Percentiles rank a stretch among this genome's conserved stretches.
Evolutionary conservation across 1,140 invertebrate genomes (phyloP).

Genomic region (Chelonus insularis): DNA sequence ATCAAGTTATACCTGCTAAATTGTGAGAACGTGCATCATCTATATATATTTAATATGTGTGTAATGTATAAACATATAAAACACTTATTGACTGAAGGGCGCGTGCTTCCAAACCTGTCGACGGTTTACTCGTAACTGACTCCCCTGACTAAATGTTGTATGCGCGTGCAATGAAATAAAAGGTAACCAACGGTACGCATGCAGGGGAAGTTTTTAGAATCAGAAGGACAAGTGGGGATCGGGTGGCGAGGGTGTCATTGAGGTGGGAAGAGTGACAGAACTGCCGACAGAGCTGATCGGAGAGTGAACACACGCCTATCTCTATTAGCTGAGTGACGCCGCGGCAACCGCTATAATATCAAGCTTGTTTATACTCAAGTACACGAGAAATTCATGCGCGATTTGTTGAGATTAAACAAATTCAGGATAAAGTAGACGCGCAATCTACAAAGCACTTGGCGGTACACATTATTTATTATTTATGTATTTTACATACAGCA

Average conservation of each 20-base stretch:
- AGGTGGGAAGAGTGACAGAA: slow-evolving; percentile 17
- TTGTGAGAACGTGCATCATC: background rate
- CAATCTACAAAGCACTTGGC: slow-evolving; percentile 29
- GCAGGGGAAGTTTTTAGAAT: slow-evolving; percentile 55
- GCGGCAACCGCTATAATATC: slow-evolving; percentile 36
- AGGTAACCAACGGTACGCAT: slow-evolving; percentile 54
- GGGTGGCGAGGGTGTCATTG: slow-evolving; percentile 33
- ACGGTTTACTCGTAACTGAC: slow-evolving; percentile 58
- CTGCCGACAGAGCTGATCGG: slow-evolving; percentile 27
- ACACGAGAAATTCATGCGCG: slow-evolving; percentile 28
- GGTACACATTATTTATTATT: background rate
- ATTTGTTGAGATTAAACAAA: slow-evolving; percentile 53
- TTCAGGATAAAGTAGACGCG: slow-evolving; percentile 16
- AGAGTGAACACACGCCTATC: slow-evolving; percentile 53
- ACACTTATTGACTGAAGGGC: background rate
- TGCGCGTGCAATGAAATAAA: slow-evolving; percentile 56
- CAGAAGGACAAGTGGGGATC: slow-evolving; percentile 19
- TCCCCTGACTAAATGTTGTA: slow-evolving; percentile 55
- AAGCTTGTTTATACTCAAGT: slow-evolving; percentile 23
- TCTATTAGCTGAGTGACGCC: slow-evolving; percentile 56
- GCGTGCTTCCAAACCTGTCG: slow-evolving; percentile 45
- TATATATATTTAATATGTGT: background rate
- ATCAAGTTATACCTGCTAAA: background rate
- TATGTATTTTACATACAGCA: no score
- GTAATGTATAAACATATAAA: background rate